Conservation (phyloP, 35 echinoderm and acorn worm genomes). For the Diadema setosum region DNA sequence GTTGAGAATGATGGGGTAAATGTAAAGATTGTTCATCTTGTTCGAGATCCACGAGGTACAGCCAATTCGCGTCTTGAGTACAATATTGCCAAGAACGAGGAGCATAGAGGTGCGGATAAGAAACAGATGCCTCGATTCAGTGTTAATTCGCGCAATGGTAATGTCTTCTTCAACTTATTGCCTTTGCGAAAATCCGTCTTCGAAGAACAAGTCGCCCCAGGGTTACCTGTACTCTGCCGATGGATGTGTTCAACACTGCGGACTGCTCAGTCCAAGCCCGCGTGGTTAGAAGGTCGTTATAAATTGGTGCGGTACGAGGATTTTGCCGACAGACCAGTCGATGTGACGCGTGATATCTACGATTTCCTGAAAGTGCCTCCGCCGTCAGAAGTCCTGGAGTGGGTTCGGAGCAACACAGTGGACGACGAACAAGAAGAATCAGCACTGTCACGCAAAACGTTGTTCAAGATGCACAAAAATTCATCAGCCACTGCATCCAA, state of each 20-base stretch:
- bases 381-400: slow-evolving; percentile 41
- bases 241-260: slow-evolving; percentile 69
- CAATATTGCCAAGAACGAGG: background rate
- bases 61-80: slow-evolving; percentile 72
- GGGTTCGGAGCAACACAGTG: slow-evolving; percentile 74
- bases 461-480: slow-evolving; percentile 78
- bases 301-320: slow-evolving; percentile 89
- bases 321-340: slow-evolving; percentile 48
- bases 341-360: slow-evolving; percentile 70
- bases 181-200: background rate
- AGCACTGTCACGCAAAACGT: background rate
- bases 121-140: too few species aligned
- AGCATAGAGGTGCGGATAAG: background rate
- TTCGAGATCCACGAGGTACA: slow-evolving; percentile 84
- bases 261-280: slow-evolving; percentile 32
- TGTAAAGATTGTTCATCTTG: slow-evolving; percentile 88
- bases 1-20: slow-evolving; percentile 34
- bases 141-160: background rate
- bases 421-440: background rate
- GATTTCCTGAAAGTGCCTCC: slow-evolving; percentile 60
- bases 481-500: slow-evolving; percentile 56
- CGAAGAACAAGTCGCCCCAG: slow-evolving; percentile 9
- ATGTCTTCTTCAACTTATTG: background rate
- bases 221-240: slow-evolving; percentile 57
- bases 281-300: slow-evolving; percentile 69